These are phyloP conservation scores for Theodoxus fluviatilis DNA, from an alignment of 2,888 invertebrate genomes.

Conservation along the genomic window DNA sequence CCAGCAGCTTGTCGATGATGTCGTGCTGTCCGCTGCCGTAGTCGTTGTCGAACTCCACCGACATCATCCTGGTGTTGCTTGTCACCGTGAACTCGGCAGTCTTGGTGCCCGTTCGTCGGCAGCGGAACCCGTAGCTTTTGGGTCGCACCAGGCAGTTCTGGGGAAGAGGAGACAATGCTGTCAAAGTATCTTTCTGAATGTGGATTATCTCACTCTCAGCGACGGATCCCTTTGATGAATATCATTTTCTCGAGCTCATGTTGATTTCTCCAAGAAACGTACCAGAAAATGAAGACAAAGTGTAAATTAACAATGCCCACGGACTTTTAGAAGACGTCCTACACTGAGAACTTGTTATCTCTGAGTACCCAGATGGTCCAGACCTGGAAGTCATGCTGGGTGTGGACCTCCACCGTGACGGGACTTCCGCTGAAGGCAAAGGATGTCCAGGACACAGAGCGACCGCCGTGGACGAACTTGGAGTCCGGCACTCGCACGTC, in stretches of 20 bases:
- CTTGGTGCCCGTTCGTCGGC: conserved; percentile 25
- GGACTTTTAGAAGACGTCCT: too few species aligned
- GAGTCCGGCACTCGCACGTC: conserved; percentile 21
- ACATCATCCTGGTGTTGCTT: conserved; percentile 28
- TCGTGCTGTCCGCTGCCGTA: conserved; percentile 24
- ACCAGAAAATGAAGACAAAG: too few species aligned
- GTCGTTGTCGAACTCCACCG: conserved; percentile 33
- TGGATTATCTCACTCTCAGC: too few species aligned
- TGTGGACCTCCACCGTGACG: conserved; percentile 30
- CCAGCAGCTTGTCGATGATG: conserved; percentile 30
- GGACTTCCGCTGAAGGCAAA: conserved; percentile 28
- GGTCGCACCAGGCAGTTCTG: conserved; percentile 30
- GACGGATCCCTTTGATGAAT: too few species aligned
- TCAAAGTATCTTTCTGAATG: too few species aligned
- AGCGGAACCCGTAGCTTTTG: conserved; percentile 25
- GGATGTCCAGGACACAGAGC: conserved; percentile 33
- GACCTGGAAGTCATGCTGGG: conserved; percentile 28
- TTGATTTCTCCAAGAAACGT: too few species aligned
- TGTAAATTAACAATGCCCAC: too few species aligned
- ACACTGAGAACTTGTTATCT: too few species aligned
- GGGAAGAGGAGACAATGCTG: too few species aligned
- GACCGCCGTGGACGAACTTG: conserved; percentile 4
- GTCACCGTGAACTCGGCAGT: conserved; percentile 27
- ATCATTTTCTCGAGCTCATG: too few species aligned
- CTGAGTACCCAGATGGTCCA: too few species aligned